Evolutionary conservation across 2,888 invertebrate species (phyloP).

Genomic region (Tridacna crocea): DNA sequence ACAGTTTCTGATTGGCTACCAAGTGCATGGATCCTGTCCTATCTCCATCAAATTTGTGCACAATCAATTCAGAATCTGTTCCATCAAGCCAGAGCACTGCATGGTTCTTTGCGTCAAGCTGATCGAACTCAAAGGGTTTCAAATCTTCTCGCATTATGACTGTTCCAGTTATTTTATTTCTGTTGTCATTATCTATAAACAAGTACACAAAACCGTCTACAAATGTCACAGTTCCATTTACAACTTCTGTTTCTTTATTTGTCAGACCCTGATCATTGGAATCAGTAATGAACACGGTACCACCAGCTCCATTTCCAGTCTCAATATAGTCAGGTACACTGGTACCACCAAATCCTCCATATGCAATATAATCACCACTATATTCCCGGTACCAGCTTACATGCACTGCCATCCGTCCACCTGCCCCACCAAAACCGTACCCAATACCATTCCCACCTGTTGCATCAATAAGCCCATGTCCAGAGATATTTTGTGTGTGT

Average conservation of each 20-base stretch:
- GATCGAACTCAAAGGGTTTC: constrained; percentile 57
- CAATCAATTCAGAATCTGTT: constrained; percentile 61
- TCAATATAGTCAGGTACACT: constrained; percentile 33
- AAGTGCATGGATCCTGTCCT: constrained; percentile 73
- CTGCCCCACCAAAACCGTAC: constrained; percentile 70
- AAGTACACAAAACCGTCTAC: constrained; percentile 66
- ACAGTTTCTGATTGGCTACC: constrained; percentile 62
- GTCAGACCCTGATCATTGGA: constrained; percentile 57
- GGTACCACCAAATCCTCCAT: constrained; percentile 67
- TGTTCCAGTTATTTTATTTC: constrained; percentile 70
- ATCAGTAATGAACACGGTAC: constrained; percentile 70
- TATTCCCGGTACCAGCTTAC: constrained; percentile 69
- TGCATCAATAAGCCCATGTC: constrained; percentile 70
- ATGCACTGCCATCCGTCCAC: constrained; percentile 73
- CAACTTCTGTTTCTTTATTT: constrained; percentile 54
- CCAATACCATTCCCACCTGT: constrained; percentile 68
- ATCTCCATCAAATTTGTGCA: constrained; percentile 74
- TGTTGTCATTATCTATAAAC: constrained; percentile 72
- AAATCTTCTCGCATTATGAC: constrained; percentile 65
- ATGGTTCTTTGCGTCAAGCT: constrained; percentile 72
- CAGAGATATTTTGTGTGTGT: constrained; percentile 71
- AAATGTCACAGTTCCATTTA: constrained; percentile 52
- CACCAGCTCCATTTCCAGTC: constrained; percentile 69
- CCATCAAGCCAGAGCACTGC: constrained; percentile 69
- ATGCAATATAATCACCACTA: constrained; percentile 66